phyloP scores from a whole-genome alignment of 2,888 invertebrate genomes.

The Teleiodes luculella region DNA sequence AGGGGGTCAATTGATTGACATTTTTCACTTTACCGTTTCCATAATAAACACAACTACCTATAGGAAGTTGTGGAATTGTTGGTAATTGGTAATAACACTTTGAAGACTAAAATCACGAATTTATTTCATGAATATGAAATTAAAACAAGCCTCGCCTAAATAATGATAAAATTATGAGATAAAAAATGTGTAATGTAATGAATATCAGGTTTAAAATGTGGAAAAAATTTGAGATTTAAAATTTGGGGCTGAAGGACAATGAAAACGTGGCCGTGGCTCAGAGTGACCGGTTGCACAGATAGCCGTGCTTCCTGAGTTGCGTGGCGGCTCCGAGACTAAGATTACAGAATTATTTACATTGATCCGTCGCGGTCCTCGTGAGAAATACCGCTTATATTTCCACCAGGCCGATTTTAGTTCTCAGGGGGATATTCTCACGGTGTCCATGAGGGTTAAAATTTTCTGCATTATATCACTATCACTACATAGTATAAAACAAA shows the following conservation, averaged over 20 bases:
- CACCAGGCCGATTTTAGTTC: not conserved
- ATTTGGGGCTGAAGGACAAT: conserved; percentile 27
- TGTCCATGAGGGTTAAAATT: not conserved
- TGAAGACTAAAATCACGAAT: too few species aligned
- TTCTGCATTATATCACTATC: too few species aligned
- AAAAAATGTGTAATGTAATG: too few species aligned
- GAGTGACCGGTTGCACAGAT: conserved; percentile 43
- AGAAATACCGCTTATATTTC: conserved; percentile 22
- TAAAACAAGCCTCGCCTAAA: too few species aligned
- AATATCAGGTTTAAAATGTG: not conserved
- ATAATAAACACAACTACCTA: too few species aligned
- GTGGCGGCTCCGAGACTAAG: conserved; percentile 33
- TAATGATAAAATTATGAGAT: too few species aligned
- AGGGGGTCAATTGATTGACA: too few species aligned
- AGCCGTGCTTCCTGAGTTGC: conserved; percentile 62
- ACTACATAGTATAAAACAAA: too few species aligned
- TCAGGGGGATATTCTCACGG: not conserved
- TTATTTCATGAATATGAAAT: too few species aligned
- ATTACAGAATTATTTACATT: conserved; percentile 62
- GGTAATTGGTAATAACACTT: too few species aligned
- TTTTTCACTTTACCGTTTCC: too few species aligned
- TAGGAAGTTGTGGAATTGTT: too few species aligned
- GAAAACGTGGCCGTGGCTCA: conserved; percentile 41
- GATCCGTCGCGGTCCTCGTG: conserved; percentile 49
- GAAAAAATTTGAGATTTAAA: not conserved